These are phyloP conservation scores for Chromoteleia sp. DNA, from an alignment of 2,888 invertebrate species.

Conservation along the genomic window DNA sequence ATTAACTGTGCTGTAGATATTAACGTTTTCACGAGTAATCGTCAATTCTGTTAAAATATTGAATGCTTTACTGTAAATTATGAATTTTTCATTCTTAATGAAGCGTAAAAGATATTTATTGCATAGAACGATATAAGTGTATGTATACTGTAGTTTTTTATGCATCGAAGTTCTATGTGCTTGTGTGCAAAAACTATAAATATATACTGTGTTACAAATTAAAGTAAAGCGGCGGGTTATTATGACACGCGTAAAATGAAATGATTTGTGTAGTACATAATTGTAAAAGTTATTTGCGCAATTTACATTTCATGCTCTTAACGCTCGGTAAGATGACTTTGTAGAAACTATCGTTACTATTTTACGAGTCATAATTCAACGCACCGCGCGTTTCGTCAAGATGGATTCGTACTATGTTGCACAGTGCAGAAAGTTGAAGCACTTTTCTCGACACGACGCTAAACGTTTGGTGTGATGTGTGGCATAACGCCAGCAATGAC, in stretches of 20 bases:
- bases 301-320: constrained; percentile 12
- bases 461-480: constrained; percentile 17
- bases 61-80: not conserved
- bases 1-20: too few relatives aligned
- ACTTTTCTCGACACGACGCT: constrained; percentile 1
- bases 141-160: not conserved
- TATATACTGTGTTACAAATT: not conserved
- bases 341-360: constrained; percentile 36
- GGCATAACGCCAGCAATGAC: constrained; percentile 4
- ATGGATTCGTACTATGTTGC: not conserved
- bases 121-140: not conserved
- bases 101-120: not conserved
- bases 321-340: constrained; percentile 28
- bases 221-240: not conserved
- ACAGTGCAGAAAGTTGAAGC: not conserved
- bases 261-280: constrained; percentile 10
- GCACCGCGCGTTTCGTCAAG: constrained; percentile 1
- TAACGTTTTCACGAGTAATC: not conserved
- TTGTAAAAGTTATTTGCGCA: constrained; percentile 20
- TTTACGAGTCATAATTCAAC: constrained; percentile 32
- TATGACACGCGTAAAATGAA: constrained; percentile 12
- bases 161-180: not conserved
- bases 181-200: not conserved
- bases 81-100: not conserved
- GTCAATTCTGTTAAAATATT: too few relatives aligned